Evolutionary conservation across 2,797 vertebrate species (phyloP), one percentile per base, ranked within the genome.

Genomic region (Falco berigora): DNA sequence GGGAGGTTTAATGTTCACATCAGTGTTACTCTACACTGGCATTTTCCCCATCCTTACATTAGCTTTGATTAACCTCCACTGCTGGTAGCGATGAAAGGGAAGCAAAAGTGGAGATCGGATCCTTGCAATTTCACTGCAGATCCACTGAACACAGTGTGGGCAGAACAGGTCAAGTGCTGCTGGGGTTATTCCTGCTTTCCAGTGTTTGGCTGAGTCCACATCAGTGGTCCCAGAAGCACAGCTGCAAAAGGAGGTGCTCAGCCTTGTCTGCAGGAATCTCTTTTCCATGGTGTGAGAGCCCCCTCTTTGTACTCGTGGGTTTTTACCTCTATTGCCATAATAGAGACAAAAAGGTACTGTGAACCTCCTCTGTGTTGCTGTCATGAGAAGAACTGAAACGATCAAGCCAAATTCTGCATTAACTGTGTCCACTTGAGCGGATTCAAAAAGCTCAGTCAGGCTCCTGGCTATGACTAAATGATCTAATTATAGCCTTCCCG

Each of bases 401-500:
- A 86, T 78, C 83, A 92, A 91, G 81, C 71, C 83, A 94, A 92
- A 59, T 67, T 93, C 78, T 85, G 50, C 86, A 86, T 86, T 93
- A 87, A 80, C 74, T 72, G 44, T 93, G 93, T 94, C 96, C 94
- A 94, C 93, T 95, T 97, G 61, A 94, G 93, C 86, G 90, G 84
- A 90, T 94, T 95, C 90, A 86, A 88, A 96, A 93, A 94, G 94
- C 94, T 92, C 93, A 96, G 95, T 77, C 93, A 96, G 92, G 73
- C 91, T 96, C 81, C 82, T 96, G 93, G 94, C 80, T 86, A 97
- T 96, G 93, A 96, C 94, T 97, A 96, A 92, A 94, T 78, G 80
- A 91, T 94, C 94, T 96, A 96, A 96, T 96, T 95, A 96, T 96
- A 97, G 93, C 71, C 72, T 92, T 86, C 71, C 93, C 20, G 1